Percentiles rank a stretch among this genome's conserved stretches.
Conservation (phyloP, 2,797 vertebrate species). For the Bradypodion ventrale region DNA sequence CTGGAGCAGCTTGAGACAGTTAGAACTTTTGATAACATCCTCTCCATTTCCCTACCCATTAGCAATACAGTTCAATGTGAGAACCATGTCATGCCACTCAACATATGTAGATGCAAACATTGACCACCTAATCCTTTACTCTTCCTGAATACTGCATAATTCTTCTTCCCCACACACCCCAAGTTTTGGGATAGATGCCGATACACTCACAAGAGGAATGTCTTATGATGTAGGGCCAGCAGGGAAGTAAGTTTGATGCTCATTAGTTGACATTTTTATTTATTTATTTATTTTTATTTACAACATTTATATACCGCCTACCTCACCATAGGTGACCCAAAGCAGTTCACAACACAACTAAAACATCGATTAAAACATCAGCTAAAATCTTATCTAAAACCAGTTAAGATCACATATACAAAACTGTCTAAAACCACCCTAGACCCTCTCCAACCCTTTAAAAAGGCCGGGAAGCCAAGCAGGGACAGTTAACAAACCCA, state of each 20-base stretch:
- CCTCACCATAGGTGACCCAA: no score
- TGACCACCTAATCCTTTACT: not conserved
- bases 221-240: no score
- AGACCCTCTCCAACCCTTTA: no score
- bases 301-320: no score
- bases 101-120: not conserved
- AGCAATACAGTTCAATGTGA: not conserved
- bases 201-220: not conserved
- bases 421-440: no score
- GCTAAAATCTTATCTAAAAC: no score
- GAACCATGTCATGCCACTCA: not conserved
- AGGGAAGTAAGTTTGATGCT: not conserved
- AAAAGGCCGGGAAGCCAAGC: no score
- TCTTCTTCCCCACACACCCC: not conserved
- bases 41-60: not conserved
- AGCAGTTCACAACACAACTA: no score
- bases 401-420: no score
- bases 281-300: no score
- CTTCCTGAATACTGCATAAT: not conserved
- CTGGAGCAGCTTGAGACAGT: not conserved
- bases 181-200: not conserved
- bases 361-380: no score
- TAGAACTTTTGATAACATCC: not conserved
- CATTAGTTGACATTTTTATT: not conserved
- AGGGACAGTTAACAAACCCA: no score